Conservation (phyloP, 2,113 vertebrate species). For the Elaphurus davidianus region DNA sequence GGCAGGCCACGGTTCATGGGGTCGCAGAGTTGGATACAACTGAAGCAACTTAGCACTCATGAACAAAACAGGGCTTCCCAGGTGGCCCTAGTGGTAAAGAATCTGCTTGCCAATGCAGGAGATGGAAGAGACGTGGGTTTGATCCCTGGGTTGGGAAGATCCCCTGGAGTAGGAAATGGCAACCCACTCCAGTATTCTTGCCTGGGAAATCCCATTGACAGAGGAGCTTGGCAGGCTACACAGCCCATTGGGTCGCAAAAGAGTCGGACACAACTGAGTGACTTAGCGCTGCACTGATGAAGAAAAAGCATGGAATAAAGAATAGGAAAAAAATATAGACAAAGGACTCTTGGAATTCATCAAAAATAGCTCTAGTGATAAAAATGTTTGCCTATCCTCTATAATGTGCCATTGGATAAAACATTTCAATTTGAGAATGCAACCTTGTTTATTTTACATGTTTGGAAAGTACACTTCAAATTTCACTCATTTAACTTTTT, state of each 20-base stretch:
- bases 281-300: neutral
- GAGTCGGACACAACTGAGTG: neutral
- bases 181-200: neutral
- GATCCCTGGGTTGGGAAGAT: neutral
- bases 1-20: neutral
- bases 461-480: neutral
- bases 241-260: neutral
- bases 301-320: neutral
- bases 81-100: neutral
- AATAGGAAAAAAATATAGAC: neutral
- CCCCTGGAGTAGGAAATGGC: neutral
- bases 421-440: conserved; percentile 2
- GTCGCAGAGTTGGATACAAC: neutral
- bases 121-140: neutral
- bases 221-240: neutral
- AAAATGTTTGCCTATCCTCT: neutral
- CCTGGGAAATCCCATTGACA: neutral
- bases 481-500: neutral
- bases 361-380: neutral
- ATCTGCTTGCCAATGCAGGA: neutral
- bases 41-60: neutral
- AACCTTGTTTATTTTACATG: neutral
- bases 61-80: neutral
- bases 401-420: neutral
- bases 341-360: neutral